Evolutionary conservation across 2,888 invertebrate genomes (phyloP).

Genomic region (Ptychoptera albimana): DNA sequence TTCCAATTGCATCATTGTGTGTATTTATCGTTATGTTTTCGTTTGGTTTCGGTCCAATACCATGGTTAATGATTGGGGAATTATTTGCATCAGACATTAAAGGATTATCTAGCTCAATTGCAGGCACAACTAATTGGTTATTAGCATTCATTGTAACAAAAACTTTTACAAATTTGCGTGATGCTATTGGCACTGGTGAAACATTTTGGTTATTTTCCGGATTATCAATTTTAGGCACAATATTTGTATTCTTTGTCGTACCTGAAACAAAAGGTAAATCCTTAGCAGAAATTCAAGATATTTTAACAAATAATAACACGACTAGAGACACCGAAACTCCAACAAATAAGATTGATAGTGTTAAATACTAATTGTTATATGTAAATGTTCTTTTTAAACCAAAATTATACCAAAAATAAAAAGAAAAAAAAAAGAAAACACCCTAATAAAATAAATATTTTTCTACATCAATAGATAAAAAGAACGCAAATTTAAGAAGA

Average conservation of each 20-base stretch:
- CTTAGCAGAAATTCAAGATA: slow-evolving; percentile 25
- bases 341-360: too few species aligned
- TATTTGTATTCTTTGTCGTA: slow-evolving; percentile 48
- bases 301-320: slow-evolving; percentile 16
- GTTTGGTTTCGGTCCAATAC: slow-evolving; percentile 74
- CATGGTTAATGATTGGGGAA: slow-evolving; percentile 60
- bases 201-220: slow-evolving; percentile 63
- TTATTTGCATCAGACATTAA: slow-evolving; percentile 66
- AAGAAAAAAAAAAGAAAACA: too few species aligned
- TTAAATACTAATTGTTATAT: too few species aligned
- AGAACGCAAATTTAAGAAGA: too few species aligned
- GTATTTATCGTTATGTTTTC: slow-evolving; percentile 68
- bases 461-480: too few species aligned
- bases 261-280: slow-evolving; percentile 38
- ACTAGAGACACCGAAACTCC: too few species aligned
- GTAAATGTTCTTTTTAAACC: too few species aligned
- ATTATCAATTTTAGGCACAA: slow-evolving; percentile 44
- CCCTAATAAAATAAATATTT: too few species aligned
- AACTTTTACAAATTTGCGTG: slow-evolving; percentile 43
- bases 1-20: slow-evolving; percentile 58
- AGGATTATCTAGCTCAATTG: slow-evolving; percentile 57
- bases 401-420: too few species aligned
- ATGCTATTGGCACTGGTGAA: slow-evolving; percentile 38
- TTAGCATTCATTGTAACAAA: slow-evolving; percentile 67
- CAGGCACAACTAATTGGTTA: slow-evolving; percentile 69